Evolutionary conservation across 1,140 invertebrate species (phyloP), one percentile per base, ranked within the genome.

Genomic region (Drosophila parabipectinata): DNA sequence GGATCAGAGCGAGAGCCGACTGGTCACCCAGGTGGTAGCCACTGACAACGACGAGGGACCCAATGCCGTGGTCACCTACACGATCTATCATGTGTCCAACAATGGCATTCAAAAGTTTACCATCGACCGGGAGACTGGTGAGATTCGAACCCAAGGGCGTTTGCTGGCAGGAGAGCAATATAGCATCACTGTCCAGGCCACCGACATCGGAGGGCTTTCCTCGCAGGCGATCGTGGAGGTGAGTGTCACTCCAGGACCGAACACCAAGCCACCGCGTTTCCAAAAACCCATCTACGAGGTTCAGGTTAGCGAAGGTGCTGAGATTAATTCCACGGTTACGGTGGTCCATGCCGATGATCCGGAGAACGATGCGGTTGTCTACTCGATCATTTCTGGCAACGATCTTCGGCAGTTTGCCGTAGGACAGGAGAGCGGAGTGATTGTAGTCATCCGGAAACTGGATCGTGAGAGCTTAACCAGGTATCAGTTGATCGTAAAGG

Each of bases 61-160:
- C 61, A 97, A 97, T 92, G 96, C 97, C 1, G 94, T 95, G 48
- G 94, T 98, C 51, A 94, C 94, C 5, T 98, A 97, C 92, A 95
- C 94, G 63, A 96, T 98, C 62, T 96, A 97, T 89, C 97, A 98
- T 92, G 96, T 98, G 4, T 97, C 96, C 37, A 98, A 98, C 91
- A 97, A 97, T 90, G 97, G 97, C 1, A 93, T 94, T 34, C 95
- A 95, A 53, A 97, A 97, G 91, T 98, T 98, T 83, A 94, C 94
- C 76, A 97, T 98, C 69, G 95, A 98, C 85, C 94, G 95, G n/a
- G 93, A 94, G 60, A 96, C 95, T 9, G 97, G 97, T 15, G 93
- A 95, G 32, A 95, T 98, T 83, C 94, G 95, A 51, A 95, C 95
- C n/a, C 93, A 94, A 10, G 95, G 96, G 4, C 96, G 96, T 67